Evolutionary conservation across 2,113 vertebrate genomes (phyloP), one percentile per base, ranked within the genome.

Genomic region (Hiodon tergisus): DNA sequence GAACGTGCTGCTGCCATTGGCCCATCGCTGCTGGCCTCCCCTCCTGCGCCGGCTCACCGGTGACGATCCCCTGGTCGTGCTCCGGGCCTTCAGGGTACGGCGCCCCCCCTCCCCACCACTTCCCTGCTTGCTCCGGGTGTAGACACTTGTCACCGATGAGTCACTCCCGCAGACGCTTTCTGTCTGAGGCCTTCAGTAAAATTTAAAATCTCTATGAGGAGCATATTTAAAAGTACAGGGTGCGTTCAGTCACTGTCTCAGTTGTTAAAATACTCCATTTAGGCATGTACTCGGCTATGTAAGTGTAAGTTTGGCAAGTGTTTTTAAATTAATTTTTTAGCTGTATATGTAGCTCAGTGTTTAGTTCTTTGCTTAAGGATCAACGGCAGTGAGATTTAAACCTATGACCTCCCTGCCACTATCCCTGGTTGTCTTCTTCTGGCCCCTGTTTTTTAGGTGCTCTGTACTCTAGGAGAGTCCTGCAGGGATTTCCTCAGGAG

Each of bases 51-150:
- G 96, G 75, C 93, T 99, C 82, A 89, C 90, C 2, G 90, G 80
- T 0, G 95, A 99, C 0, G 92, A 97, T 82, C 94, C 95, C 0
- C 83, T 94, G 69, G 93, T 88, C 0, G 90, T 98, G 66, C 94
- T 97, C 78, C 84, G 92, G 85, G 96, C 95, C 80, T 98, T 98
- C 84, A 89, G 91, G 94, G 97, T 99, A 89, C 0, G 52, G 67
- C 16, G 17, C 13, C 10, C 3, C n/a, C 57, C 4, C n/a, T 11
- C 9, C 8, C 52, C 48, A 8, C 13, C 59, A 14, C 10, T 52
- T 14, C 17, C 4, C 51, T 70, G n/a, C 10, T 57, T 11, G 6
- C 6, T 6, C 6, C 1, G 55, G 55, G 11, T 6, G 11, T 57
- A 6, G 9, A 59, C 3, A 3, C 58, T 4, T 9, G 7, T 3